Evolutionary conservation across 2,888 invertebrate genomes (phyloP).

Genomic region (Leptopterna dolabrata): DNA sequence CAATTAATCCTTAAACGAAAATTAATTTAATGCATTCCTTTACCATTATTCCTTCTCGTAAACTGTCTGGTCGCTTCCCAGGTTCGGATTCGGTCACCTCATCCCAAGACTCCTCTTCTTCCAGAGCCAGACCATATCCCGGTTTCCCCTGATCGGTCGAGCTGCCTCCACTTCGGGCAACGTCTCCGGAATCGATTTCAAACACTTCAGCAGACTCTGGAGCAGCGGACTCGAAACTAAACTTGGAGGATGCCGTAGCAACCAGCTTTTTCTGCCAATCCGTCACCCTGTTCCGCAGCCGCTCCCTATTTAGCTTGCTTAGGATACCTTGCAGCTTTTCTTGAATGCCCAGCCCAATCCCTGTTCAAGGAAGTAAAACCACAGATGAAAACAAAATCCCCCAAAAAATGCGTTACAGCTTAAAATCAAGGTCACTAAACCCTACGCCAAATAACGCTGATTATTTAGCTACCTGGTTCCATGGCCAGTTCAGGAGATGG

Average conservation of each 20-base stretch:
- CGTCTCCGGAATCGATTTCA: neutral
- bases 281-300: slow-evolving; percentile 52
- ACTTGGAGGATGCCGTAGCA: slow-evolving; percentile 55
- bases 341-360: slow-evolving; percentile 49
- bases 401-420: neutral
- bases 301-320: slow-evolving; percentile 55
- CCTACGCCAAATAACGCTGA: neutral
- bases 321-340: slow-evolving; percentile 53
- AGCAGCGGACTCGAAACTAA: slow-evolving; percentile 52
- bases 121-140: neutral
- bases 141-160: neutral
- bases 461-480: slow-evolving; percentile 56
- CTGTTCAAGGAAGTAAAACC: slow-evolving; percentile 28
- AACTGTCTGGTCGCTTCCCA: slow-evolving; percentile 24
- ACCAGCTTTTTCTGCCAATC: slow-evolving; percentile 55
- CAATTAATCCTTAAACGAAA: too few relatives aligned
- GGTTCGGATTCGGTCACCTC: slow-evolving; percentile 11
- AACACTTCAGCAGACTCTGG: neutral
- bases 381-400: neutral
- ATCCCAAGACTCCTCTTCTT: neutral
- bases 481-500: slow-evolving; percentile 51
- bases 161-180: neutral
- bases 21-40: neutral
- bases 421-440: neutral
- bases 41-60: slow-evolving; percentile 43